A percentile compares a stretch with the other conserved stretches of the same genome.
Conservation (phyloP, 2,888 invertebrate genomes). For the Drosophila pegasa region DNA sequence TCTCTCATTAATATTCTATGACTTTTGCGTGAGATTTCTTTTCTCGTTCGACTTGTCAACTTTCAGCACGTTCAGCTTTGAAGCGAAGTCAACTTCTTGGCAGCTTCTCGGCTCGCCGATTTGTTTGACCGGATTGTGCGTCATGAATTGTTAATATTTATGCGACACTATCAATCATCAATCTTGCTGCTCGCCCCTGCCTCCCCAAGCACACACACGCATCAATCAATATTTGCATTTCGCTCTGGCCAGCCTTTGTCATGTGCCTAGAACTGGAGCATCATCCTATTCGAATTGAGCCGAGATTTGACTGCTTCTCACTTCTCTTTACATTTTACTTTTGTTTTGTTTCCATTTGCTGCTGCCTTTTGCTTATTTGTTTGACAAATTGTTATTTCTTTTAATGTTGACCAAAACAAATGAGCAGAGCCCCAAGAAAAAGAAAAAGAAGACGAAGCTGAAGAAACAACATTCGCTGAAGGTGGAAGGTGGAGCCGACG, state of each 20-base stretch:
- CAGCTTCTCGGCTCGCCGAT: slow-evolving; percentile 12
- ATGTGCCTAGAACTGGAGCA: slow-evolving; percentile 36
- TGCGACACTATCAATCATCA: slow-evolving; percentile 78
- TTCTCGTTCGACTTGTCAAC: slow-evolving; percentile 34
- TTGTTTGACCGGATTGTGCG: slow-evolving; percentile 56
- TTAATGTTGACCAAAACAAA: slow-evolving; percentile 58
- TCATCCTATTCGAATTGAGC: slow-evolving; percentile 20
- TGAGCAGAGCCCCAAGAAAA: slow-evolving; percentile 31
- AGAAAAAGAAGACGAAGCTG: not conserved
- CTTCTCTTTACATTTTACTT: slow-evolving; percentile 9
- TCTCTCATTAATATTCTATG: slow-evolving; percentile 68
- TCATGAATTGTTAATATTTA: slow-evolving; percentile 78
- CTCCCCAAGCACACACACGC: slow-evolving; percentile 41
- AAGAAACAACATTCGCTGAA: slow-evolving; percentile 1
- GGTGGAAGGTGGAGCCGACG: slow-evolving; percentile 31
- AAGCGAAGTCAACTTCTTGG: not conserved
- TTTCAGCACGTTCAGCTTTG: slow-evolving; percentile 33
- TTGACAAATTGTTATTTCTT: slow-evolving; percentile 63
- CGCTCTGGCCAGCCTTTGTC: slow-evolving; percentile 5
- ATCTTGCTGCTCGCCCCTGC: slow-evolving; percentile 45
- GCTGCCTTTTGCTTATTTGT: slow-evolving; percentile 33
- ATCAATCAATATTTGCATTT: slow-evolving; percentile 73
- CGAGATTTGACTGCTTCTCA: slow-evolving; percentile 26
- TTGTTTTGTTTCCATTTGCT: slow-evolving; percentile 30
- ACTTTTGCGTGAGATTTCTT: slow-evolving; percentile 57